These are phyloP conservation scores for Cremastinae sp. DNA, from an alignment of 2,888 invertebrate species.

Conservation along the genomic window DNA sequence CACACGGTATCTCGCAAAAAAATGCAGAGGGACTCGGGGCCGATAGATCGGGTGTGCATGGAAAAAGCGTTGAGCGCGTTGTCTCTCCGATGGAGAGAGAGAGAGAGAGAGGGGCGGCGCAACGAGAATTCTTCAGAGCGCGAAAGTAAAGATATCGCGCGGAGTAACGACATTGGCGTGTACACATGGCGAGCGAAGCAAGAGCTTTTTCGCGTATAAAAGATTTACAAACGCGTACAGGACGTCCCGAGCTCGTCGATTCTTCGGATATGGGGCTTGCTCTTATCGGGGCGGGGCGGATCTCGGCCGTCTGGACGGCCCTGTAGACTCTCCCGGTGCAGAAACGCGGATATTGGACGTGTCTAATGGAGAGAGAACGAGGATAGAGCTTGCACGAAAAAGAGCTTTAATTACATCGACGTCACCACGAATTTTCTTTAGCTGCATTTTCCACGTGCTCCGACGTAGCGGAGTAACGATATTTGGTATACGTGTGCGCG, in stretches of 20 bases:
- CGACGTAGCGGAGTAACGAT: slow-evolving; percentile 29
- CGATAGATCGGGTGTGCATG: too few relatives aligned
- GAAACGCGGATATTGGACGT: too few relatives aligned
- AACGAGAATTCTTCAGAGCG: slow-evolving; percentile 28
- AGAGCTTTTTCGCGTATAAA: slow-evolving; percentile 30
- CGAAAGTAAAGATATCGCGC: slow-evolving; percentile 28
- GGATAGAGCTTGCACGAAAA: slow-evolving; percentile 45
- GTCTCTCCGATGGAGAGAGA: too few relatives aligned
- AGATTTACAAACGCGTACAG: too few relatives aligned
- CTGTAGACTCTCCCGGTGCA: too few relatives aligned
- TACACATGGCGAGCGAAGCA: slow-evolving; percentile 4
- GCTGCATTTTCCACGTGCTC: slow-evolving; percentile 35
- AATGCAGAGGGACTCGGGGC: too few relatives aligned
- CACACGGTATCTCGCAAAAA: too few relatives aligned
- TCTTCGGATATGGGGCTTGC: too few relatives aligned
- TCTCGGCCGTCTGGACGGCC: too few relatives aligned
- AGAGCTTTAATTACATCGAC: slow-evolving; percentile 52
- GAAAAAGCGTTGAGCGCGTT: too few relatives aligned
- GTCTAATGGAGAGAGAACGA: slow-evolving; percentile 24
- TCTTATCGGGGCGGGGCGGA: too few relatives aligned
- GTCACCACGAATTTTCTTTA: slow-evolving; percentile 49
- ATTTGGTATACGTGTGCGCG: slow-evolving; percentile 15
- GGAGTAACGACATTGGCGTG: slow-evolving; percentile 24
- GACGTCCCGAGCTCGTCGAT: too few relatives aligned
- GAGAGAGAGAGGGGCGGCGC: slow-evolving; percentile 9